Evolutionary conservation across 2,113 vertebrate species (phyloP).

Genomic region (Cryptotis parvus): DNA sequence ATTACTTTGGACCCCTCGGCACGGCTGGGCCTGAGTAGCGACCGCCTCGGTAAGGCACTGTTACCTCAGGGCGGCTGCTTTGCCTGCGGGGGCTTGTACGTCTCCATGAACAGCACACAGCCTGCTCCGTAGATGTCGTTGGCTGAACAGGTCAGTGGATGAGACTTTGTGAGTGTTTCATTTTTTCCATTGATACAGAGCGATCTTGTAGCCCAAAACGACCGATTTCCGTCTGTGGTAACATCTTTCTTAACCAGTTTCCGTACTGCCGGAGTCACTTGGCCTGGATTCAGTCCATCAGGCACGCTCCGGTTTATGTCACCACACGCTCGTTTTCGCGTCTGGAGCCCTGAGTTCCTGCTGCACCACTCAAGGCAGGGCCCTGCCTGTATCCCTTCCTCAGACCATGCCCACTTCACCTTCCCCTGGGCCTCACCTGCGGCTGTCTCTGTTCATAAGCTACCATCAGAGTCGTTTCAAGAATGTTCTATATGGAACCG

Average conservation of each 20-base stretch:
- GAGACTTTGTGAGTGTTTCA: not conserved
- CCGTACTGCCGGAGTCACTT: not conserved
- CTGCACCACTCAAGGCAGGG: not conserved
- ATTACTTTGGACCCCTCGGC: too few relatives aligned
- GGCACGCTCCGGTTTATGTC: not conserved
- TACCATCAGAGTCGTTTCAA: conserved; percentile 41
- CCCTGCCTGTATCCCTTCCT: not conserved
- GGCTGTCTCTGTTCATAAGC: not conserved
- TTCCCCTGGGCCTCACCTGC: not conserved
- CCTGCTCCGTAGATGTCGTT: not conserved
- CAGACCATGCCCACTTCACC: not conserved
- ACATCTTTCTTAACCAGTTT: not conserved
- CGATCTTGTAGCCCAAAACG: not conserved
- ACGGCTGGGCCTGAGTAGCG: not conserved
- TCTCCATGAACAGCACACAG: not conserved
- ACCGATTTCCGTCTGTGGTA: not conserved
- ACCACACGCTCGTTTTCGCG: not conserved
- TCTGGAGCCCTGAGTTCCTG: not conserved
- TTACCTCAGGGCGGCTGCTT: not conserved
- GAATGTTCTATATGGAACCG: not conserved
- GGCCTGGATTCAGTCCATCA: not conserved
- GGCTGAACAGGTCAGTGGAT: not conserved
- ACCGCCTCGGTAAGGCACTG: not conserved
- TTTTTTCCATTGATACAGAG: not conserved
- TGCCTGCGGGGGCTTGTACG: not conserved